Evolutionary conservation across 2,888 invertebrate genomes (phyloP).

Genomic region (Tricholauxania praeusta): DNA sequence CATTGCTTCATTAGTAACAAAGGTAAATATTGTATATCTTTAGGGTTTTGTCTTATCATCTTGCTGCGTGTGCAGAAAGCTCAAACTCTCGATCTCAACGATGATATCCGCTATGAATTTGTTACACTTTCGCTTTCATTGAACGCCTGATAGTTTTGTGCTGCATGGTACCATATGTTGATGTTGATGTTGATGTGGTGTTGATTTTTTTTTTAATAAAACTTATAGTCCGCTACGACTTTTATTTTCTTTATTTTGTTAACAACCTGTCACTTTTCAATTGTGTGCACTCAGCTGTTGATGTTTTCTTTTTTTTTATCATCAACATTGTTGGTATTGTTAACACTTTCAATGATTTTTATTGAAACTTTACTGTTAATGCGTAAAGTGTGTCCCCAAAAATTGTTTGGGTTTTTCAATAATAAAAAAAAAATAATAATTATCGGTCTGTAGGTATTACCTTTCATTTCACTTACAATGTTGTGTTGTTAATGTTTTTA

Average conservation of each 20-base stretch:
- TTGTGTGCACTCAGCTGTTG: not conserved
- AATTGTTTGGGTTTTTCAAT: not conserved
- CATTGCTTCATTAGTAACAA: too few relatives aligned
- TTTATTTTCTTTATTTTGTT: not conserved
- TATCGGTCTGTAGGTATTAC: not conserved
- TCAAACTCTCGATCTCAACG: not conserved
- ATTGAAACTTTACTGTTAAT: not conserved
- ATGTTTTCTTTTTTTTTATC: not conserved
- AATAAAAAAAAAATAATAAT: not conserved
- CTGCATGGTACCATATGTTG: too few relatives aligned
- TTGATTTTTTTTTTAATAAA: not conserved
- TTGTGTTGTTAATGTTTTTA: not conserved
- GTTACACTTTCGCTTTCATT: constrained; percentile 6
- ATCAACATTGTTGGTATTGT: not conserved
- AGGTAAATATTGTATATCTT: too few relatives aligned
- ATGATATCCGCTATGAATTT: constrained; percentile 1
- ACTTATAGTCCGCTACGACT: not conserved
- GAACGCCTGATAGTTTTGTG: not conserved
- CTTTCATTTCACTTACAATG: not conserved
- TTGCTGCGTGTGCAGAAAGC: not conserved
- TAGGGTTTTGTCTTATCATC: too few relatives aligned
- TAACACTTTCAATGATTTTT: constrained; percentile 4
- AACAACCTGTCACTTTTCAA: not conserved
- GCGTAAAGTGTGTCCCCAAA: too few relatives aligned
- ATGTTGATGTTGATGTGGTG: not conserved